phyloP scores from a whole-genome alignment of 2,113 vertebrate genomes.

The Labrus mixtus region DNA sequence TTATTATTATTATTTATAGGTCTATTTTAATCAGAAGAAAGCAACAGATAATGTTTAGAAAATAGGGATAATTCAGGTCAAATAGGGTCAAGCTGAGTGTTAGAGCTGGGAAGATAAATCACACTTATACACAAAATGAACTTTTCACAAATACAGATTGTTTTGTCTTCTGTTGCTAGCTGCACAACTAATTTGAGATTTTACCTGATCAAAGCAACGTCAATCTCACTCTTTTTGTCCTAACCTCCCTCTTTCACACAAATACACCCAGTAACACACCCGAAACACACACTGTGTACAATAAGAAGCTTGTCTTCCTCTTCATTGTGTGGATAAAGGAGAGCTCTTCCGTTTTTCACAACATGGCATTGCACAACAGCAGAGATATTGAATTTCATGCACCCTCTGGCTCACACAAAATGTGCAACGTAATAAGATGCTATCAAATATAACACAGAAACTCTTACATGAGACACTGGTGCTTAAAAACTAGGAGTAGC shows the following conservation, averaged over 20 bases:
- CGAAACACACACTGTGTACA: neutral
- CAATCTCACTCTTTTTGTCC: neutral
- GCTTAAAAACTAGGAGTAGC: neutral
- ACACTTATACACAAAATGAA: neutral
- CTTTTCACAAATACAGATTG: neutral
- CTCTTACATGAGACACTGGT: conserved; percentile 14
- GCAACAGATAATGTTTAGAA: too few relatives aligned
- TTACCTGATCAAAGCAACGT: neutral
- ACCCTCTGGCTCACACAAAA: conserved; percentile 37
- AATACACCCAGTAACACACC: neutral
- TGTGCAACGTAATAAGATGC: conserved; percentile 53
- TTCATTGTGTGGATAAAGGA: conserved; percentile 3
- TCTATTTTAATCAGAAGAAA: neutral
- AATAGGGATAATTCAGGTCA: too few relatives aligned
- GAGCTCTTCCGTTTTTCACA: conserved; percentile 13
- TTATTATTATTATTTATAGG: too few relatives aligned
- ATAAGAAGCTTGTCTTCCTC: neutral
- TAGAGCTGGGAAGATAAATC: neutral
- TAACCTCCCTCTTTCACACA: neutral
- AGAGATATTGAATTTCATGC: conserved; percentile 45
- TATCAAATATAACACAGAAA: conserved; percentile 7
- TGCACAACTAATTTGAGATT: too few relatives aligned
- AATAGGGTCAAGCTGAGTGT: neutral
- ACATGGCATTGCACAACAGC: conserved; percentile 27
- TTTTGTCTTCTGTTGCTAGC: neutral